Evolutionary conservation across 2,113 vertebrate species (phyloP), one percentile per base, ranked within the genome.

Genomic region (Meles meles): DNA sequence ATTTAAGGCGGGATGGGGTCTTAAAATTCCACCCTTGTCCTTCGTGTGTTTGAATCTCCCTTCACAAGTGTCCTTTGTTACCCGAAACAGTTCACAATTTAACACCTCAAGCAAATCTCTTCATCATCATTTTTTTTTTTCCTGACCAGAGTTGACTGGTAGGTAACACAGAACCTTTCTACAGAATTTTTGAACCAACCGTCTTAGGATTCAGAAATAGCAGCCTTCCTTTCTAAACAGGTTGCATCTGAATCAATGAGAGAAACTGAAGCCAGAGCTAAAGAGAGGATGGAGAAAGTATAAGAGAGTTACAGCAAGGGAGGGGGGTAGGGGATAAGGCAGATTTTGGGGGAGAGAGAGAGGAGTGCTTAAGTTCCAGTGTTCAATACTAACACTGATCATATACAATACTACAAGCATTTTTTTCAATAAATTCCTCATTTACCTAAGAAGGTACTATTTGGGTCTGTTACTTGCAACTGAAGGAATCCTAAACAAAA

Each of bases 121-220:
- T 90, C 52, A 82, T 57, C 44, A 27, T 57, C 6, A 27, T 55
- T 55, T 55, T 55, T 44, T 67, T 61, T 80, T 67, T 17, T 17
- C 25, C 29, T 89, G 37, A 61, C 88, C 80, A 88, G 15, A 77
- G 23, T 52, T 84, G 57, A 95, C 23, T 57, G 42, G 59, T 80
- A 79, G 34, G 59, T 80, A 79, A 69, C 31, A 87, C 12, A 83
- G 52, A 84, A 23, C 2, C 34, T 90, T 96, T 92, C 55, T 77
- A 20, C 14, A 37, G 31, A 5, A 81, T 49, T 84, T 96, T 92
- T 90, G 27, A 94, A 65, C 20, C n/a, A 84, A 34, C 27, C 31
- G 42, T 69, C 39, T 81, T 57, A 94, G 92, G 52, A 95, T 90
- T 96, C 7, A 96, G 55, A 87, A 90, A 87, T 1, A 76, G 25